Evolutionary conservation across 2,113 vertebrate genomes (phyloP).

Genomic region (Himantopus leucocephalus): DNA sequence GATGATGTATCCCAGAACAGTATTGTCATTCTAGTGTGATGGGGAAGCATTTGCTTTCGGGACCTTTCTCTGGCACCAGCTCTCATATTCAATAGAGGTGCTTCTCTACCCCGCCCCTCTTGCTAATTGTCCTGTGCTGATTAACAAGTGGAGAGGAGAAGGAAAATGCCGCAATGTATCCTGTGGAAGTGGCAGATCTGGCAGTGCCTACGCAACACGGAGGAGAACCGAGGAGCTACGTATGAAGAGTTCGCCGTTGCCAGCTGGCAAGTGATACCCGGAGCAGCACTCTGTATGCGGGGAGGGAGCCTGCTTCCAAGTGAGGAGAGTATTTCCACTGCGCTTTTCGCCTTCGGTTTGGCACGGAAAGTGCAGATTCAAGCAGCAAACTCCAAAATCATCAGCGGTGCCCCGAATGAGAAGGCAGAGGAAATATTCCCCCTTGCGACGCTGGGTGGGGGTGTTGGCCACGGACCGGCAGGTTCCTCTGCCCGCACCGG

Average conservation of each 20-base stretch:
- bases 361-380: accelerated
- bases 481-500: not conserved
- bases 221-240: not conserved
- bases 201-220: accelerated
- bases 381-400: not conserved
- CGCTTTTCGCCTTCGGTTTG: accelerated
- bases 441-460: constrained; percentile 20
- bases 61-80: not conserved
- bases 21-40: not conserved
- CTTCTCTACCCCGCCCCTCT: not conserved
- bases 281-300: not conserved
- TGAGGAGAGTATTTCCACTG: not conserved
- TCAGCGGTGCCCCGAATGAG: not conserved
- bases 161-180: accelerated
- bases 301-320: not conserved
- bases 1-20: not conserved
- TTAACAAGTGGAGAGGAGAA: not conserved
- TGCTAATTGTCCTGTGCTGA: not conserved
- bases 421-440: not conserved
- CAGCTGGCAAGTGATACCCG: accelerated
- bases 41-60: not conserved
- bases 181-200: not conserved
- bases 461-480: not conserved
- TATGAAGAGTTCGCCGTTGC: accelerated
- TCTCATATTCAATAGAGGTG: not conserved